phyloP scores from a whole-genome alignment of 2,113 vertebrate genomes.

The Bettongia penicillata region DNA sequence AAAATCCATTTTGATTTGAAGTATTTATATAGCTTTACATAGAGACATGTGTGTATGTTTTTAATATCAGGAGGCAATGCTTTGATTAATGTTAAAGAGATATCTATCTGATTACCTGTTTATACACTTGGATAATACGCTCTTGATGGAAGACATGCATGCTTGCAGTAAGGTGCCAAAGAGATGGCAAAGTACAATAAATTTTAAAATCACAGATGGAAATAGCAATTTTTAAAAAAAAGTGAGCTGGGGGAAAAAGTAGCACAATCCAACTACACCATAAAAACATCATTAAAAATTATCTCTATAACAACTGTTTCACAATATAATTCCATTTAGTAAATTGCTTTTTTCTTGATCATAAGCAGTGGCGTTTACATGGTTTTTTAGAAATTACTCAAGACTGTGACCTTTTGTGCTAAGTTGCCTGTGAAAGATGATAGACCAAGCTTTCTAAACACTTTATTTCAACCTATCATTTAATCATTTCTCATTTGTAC shows the following conservation, averaged over 20 bases:
- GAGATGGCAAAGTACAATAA: conserved; percentile 16
- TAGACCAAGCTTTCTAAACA: background rate
- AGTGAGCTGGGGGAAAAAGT: background rate
- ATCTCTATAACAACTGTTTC: background rate
- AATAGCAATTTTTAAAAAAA: conserved; percentile 1
- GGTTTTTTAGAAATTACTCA: conserved; percentile 9
- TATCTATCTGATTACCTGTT: background rate
- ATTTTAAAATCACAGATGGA: conserved; percentile 32
- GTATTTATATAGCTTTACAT: background rate
- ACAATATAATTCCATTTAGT: background rate
- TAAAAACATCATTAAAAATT: background rate
- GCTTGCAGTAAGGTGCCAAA: background rate
- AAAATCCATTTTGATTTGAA: conserved; percentile 19
- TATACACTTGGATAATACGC: background rate
- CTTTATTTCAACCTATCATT: conserved; percentile 8
- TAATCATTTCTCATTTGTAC: conserved; percentile 26
- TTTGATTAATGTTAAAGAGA: background rate
- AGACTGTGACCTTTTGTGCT: conserved; percentile 15
- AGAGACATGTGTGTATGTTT: background rate
- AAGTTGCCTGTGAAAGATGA: conserved; percentile 28
- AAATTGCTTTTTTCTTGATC: background rate
- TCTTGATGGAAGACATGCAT: background rate
- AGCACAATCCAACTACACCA: conserved; percentile 7
- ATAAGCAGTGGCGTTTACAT: background rate
- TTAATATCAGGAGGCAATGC: background rate